Evolutionary conservation across 2,797 vertebrate species (phyloP), one percentile per base, ranked within the genome.

Genomic region (Squalus acanthias): DNA sequence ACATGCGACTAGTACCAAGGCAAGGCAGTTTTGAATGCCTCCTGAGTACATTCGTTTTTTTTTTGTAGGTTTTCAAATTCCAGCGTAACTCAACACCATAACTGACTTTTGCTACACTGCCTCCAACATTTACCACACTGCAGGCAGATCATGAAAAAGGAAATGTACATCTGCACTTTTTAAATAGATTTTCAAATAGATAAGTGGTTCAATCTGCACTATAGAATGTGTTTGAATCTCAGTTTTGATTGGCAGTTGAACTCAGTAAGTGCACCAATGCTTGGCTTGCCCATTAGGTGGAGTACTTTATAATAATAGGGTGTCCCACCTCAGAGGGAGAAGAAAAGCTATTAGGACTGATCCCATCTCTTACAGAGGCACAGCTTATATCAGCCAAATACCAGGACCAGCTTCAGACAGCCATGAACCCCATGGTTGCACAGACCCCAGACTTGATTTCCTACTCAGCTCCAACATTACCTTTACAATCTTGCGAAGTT

Each of bases 161-260:
- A 93, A 93, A 93, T 69, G n/a, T 46, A 69, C 63, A 93, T 69
- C 82, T 69, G n/a, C 65, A 46, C 63, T 93, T 67, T 93, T 39
- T 63, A 93, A 69, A 93, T 46, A 93, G 91, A 93, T 93, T 39
- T 93, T 69, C 65, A 93, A 46, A 93, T 46, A 69, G 91, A 69
- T 69, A 39, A 69, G 91, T 93, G n/a, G 91, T 46, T 69, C 91
- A 69, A 69, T 69, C n/a, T 67, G 65, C n/a, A 65, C 89, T 8
- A 69, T 39, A 69, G 91, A 22, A 69, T 46, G 65, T 46, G n/a
- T 9, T 46, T 93, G 33, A 46, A 69, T 69, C 2, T 10, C 17
- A 67, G n/a, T 26, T 67, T 50, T 93, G 91, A 67, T 1, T 93
- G 63, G 91, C n/a, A 69, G 65, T 46, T 69, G 17, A 85, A 22